Evolutionary conservation across 2,113 vertebrate species (phyloP).

Genomic region (Rhadina sibilatrix): DNA sequence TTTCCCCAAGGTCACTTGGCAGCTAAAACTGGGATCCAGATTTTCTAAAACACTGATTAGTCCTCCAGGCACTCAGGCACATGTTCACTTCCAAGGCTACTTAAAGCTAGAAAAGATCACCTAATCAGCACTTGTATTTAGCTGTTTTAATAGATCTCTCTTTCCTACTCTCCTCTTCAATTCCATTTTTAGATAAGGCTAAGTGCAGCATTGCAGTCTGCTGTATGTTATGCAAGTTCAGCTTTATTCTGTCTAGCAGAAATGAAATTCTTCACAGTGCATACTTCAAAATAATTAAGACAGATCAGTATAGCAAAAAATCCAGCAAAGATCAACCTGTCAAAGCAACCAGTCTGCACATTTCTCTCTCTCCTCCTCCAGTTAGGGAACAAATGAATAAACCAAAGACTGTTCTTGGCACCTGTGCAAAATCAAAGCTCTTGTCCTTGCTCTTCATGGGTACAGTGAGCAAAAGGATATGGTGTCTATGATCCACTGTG

Average conservation of each 20-base stretch:
- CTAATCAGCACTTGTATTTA: not conserved
- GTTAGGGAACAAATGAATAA: not conserved
- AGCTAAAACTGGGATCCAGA: not conserved
- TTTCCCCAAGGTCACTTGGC: not conserved
- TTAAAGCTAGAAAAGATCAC: not conserved
- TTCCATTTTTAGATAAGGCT: conserved; percentile 9
- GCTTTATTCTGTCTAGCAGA: conserved; percentile 31
- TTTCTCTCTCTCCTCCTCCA: not conserved
- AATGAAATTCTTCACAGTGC: conserved; percentile 30
- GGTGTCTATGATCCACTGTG: not conserved
- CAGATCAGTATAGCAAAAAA: not conserved
- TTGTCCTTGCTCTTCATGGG: not conserved
- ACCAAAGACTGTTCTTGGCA: not conserved
- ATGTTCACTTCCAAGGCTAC: not conserved
- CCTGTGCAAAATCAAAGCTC: not conserved
- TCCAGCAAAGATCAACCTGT: conserved; percentile 8
- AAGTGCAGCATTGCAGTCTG: not conserved
- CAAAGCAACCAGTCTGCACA: conserved; percentile 8
- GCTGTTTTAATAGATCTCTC: not conserved
- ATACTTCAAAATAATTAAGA: conserved; percentile 46
- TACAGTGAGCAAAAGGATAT: not conserved
- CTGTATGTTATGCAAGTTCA: conserved; percentile 30
- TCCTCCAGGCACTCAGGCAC: not conserved
- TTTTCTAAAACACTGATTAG: not conserved
- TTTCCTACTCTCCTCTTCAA: not conserved